phyloP scores from a whole-genome alignment of 2,113 vertebrate species.

The Poeciliopsis prolifica region DNA sequence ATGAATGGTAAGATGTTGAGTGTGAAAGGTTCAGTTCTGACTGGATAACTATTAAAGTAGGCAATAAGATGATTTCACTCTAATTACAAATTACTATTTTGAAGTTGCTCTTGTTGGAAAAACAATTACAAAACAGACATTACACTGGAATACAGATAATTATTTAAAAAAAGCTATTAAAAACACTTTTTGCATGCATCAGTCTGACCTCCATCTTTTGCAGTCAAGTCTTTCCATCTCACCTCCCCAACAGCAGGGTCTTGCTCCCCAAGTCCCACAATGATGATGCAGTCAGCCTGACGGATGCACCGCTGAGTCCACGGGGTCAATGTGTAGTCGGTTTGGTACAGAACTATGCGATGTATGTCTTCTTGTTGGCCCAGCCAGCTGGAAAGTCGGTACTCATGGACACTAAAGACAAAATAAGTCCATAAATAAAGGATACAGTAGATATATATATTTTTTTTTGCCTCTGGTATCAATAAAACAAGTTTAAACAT shows the following conservation, averaged over 20 bases:
- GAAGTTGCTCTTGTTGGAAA: neutral
- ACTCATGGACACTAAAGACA: constrained; percentile 87
- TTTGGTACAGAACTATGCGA: constrained; percentile 95
- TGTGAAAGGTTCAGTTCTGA: neutral
- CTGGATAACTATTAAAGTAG: neutral
- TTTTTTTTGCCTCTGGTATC: constrained; percentile 12
- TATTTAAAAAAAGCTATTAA: neutral
- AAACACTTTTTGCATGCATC: neutral
- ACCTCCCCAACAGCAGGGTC: constrained; percentile 93
- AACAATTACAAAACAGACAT: neutral
- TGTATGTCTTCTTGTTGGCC: constrained; percentile 97
- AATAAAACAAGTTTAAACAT: constrained; percentile 31
- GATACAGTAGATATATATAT: constrained; percentile 14
- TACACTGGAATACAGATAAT: neutral
- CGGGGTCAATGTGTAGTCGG: constrained; percentile 88
- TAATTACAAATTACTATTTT: neutral
- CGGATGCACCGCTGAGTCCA: constrained; percentile 97
- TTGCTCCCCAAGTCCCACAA: constrained; percentile 94
- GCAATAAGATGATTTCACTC: no score
- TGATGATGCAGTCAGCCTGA: constrained; percentile 94
- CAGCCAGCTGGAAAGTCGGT: constrained; percentile 94
- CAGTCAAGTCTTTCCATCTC: constrained; percentile 13
- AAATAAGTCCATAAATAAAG: constrained; percentile 42
- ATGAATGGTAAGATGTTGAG: neutral
- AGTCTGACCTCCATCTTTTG: neutral